Evolutionary conservation across 2,888 invertebrate genomes (phyloP), one percentile per base, ranked within the genome.

Genomic region (Lamellibrachia columna): DNA sequence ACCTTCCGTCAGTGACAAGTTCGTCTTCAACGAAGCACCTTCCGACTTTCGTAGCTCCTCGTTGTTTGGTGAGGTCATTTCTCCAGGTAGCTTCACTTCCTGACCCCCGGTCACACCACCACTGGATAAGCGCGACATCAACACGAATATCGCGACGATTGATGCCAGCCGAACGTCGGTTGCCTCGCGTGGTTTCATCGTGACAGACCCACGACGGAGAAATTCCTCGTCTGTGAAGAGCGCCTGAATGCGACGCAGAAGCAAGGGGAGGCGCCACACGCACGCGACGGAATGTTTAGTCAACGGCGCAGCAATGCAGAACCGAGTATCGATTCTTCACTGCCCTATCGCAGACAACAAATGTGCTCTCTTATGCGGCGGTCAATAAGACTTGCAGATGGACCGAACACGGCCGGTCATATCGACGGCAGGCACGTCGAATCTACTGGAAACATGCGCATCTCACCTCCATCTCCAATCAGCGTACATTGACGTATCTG

Each of bases 331-430:
- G 75, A 75, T 75, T 75, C 11, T 75, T 75, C 22, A n/a, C 75
- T 15, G 75, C n/a, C 75, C 75, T 75, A 75, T 75, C 75, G 9
- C 55, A 75, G 75, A 75, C 75, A 75, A 75, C 75, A 75, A 75
- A 75, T 75, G 75, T 9, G 55, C 55, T 55, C 7, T 55, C 55
- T 55, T 55, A 55, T 55, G 55, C 75, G 22, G 75, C 75, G 75
- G 75, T 75, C 75, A 75, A 75, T 75, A 75, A 75, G 75, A 75
- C 75, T 75, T 75, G 75, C n/a, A 75, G 75, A 75, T 75, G 75
- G 22, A n/a, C 6, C 75, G 6, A 75, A n/a, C 75, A 9, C 55
- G 2, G 3, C 40, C 40, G 40, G 40, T 40, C 40, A 40, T 40
- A 40, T 40, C 40, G 40, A 40, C 40, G 0, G 40, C 40, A 0